phyloP scores from a whole-genome alignment of 2,113 vertebrate species.

The Odobenus rosmarus region DNA sequence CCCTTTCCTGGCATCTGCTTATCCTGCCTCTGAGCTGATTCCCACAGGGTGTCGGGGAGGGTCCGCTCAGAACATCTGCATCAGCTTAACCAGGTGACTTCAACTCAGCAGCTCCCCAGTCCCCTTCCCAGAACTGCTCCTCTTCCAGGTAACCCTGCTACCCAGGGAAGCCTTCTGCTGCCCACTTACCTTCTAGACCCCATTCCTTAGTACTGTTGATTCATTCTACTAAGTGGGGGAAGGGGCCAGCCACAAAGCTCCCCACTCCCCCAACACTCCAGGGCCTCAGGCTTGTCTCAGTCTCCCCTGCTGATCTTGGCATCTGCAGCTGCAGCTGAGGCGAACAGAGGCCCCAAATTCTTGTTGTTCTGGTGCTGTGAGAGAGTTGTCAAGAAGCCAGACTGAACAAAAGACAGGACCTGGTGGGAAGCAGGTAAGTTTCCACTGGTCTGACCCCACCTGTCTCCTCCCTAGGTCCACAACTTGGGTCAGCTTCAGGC shows the following conservation, averaged over 20 bases:
- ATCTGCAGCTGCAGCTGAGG: not conserved
- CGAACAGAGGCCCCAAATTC: not conserved
- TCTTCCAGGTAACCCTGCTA: not conserved
- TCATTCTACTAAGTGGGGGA: not conserved
- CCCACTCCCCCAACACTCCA: rapidly evolving
- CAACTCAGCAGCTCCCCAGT: not conserved
- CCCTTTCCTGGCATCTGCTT: not conserved
- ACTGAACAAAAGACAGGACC: not conserved
- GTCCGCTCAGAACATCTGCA: not conserved
- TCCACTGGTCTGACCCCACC: not conserved
- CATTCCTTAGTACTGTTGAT: not conserved
- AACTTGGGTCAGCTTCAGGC: not conserved
- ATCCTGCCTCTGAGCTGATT: not conserved
- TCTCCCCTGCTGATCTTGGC: not conserved
- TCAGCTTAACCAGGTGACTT: not conserved
- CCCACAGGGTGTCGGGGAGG: not conserved
- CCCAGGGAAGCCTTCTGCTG: not conserved
- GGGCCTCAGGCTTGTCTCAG: not conserved
- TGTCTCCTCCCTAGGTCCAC: not conserved
- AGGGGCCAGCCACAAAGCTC: not conserved
- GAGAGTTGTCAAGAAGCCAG: not conserved
- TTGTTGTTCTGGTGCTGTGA: not conserved
- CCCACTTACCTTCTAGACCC: not conserved
- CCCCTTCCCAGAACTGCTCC: not conserved
- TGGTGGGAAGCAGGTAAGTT: not conserved